These are phyloP conservation scores for Hirundichthys speculiger DNA, from an alignment of 2,113 vertebrate genomes.

Conservation along the genomic window DNA sequence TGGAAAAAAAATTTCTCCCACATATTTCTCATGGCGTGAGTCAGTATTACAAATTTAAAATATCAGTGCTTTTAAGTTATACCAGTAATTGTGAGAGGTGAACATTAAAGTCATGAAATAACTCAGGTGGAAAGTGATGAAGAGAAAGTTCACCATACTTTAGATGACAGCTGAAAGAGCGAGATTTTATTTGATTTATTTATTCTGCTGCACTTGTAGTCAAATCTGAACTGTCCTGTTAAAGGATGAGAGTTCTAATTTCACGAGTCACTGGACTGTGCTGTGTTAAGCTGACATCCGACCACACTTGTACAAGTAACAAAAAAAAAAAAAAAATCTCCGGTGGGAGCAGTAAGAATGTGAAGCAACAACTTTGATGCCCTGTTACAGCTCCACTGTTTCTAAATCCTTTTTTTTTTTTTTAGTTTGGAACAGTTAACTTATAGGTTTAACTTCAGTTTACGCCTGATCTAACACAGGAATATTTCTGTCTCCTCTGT, in stretches of 20 bases:
- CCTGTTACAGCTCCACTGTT: background rate
- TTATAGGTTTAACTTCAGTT: background rate
- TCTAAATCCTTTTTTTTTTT: background rate
- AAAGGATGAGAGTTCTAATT: constrained; percentile 51
- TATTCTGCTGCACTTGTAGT: constrained; percentile 21
- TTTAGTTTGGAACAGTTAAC: background rate
- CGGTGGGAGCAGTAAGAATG: constrained; percentile 54
- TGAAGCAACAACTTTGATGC: background rate
- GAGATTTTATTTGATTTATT: constrained; percentile 7
- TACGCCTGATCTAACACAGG: background rate
- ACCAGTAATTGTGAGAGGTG: no score
- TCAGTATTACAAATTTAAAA: no score
- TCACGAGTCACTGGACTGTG: constrained; percentile 60
- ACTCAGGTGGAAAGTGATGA: no score
- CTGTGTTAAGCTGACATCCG: constrained; percentile 28
- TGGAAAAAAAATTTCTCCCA: constrained; percentile 2
- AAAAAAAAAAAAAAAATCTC: constrained; percentile 17
- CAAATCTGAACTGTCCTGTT: constrained; percentile 47
- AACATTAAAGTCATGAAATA: no score
- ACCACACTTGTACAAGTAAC: constrained; percentile 5
- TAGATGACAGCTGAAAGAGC: constrained; percentile 23
- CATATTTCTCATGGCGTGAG: no score
- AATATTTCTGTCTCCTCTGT: constrained; percentile 7
- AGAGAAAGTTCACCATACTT: background rate
- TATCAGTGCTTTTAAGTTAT: no score